Conservation (phyloP, 2,888 invertebrate genomes). For the Galerucella pusilla region DNA sequence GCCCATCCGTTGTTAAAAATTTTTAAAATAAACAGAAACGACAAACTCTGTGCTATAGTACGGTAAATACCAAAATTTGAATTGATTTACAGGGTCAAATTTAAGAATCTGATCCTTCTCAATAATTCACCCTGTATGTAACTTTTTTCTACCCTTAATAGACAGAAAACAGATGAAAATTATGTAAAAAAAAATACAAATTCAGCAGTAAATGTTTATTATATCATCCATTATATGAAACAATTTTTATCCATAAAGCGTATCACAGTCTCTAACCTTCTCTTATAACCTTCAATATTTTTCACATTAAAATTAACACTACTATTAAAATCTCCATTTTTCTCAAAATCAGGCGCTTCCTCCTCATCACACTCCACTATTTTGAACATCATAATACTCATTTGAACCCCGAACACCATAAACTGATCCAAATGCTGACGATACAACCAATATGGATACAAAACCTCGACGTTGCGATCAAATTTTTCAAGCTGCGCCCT, state of each 20-base stretch:
- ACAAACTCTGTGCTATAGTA: too few relatives aligned
- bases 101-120: too few relatives aligned
- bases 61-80: too few relatives aligned
- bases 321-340: background rate
- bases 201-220: too few relatives aligned
- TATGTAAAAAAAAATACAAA: too few relatives aligned
- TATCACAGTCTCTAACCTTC: background rate
- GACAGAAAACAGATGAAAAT: too few relatives aligned
- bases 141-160: too few relatives aligned
- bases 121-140: too few relatives aligned
- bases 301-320: background rate
- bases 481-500: background rate
- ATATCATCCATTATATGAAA: background rate
- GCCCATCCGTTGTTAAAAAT: too few relatives aligned
- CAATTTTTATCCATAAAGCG: background rate
- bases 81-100: too few relatives aligned
- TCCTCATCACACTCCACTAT: slow-evolving; percentile 32
- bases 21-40: too few relatives aligned
- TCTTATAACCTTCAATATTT: background rate
- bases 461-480: background rate
- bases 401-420: slow-evolving; percentile 29
- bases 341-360: slow-evolving; percentile 26
- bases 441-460: background rate
- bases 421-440: background rate
- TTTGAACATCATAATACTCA: slow-evolving; percentile 36